These are phyloP conservation scores for Leucopternis melanops DNA, from an alignment of 2,113 vertebrate genomes.

Conservation along the genomic window DNA sequence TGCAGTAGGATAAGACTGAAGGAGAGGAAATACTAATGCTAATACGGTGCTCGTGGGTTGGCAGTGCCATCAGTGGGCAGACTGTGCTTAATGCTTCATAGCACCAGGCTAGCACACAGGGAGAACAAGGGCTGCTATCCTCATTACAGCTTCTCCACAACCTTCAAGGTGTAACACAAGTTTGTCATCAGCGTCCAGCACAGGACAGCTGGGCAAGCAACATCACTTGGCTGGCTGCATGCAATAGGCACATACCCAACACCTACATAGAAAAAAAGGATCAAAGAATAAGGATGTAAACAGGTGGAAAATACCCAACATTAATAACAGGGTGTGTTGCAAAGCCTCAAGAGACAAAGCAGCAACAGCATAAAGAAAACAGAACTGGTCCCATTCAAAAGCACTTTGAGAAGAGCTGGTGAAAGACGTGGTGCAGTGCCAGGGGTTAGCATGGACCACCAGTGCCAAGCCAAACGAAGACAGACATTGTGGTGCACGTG, in stretches of 20 bases:
- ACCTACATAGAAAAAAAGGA: not conserved
- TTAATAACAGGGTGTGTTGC: not conserved
- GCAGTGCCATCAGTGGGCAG: not conserved
- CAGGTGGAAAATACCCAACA: not conserved
- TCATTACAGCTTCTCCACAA: not conserved
- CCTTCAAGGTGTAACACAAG: not conserved
- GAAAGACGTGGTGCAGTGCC: too few relatives aligned
- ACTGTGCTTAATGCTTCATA: not conserved
- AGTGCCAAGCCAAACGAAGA: not conserved
- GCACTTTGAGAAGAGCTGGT: not conserved
- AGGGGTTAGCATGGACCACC: not conserved
- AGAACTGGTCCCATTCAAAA: not conserved
- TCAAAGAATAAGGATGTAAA: not conserved
- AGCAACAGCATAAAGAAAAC: not conserved
- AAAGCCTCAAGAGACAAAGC: not conserved
- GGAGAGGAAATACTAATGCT: not conserved
- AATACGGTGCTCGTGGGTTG: not conserved
- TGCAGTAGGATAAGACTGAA: not conserved
- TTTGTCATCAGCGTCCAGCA: not conserved
- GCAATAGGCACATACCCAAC: not conserved
- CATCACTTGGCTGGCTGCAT: not conserved
- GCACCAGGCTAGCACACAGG: too few relatives aligned
- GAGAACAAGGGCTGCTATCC: not conserved
- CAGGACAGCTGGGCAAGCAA: not conserved
- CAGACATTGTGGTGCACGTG: fast-evolving